Base-by-base conservation (phyloP, 1,140 invertebrate genomes). In the Hormaphis cornu region DNA sequence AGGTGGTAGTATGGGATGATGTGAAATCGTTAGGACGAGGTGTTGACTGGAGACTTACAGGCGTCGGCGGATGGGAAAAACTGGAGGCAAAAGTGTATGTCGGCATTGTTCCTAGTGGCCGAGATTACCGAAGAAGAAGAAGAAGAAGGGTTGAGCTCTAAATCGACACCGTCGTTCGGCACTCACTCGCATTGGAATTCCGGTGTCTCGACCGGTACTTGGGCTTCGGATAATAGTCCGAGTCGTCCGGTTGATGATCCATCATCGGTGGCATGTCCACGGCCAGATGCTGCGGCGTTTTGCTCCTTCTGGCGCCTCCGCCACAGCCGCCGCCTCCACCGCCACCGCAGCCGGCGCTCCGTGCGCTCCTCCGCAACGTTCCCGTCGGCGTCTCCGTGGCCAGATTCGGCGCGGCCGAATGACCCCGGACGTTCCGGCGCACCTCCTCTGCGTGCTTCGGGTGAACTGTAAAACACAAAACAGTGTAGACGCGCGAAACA, bases 311-410 rank as follows among this genome's bases (percentile, higher is more conserved):
- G 54, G 18, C 30, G 30, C 70, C 66, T n/a, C n/a, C n/a, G n/a
- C n/a, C n/a, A n/a, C n/a, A n/a, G n/a, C n/a, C n/a, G n/a, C n/a
- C n/a, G n/a, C n/a, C n/a, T n/a, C n/a, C n/a, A n/a, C n/a, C n/a
- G n/a, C n/a, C n/a, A n/a, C n/a, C n/a, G n/a, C n/a, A n/a, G n/a
- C n/a, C n/a, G n/a, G n/a, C n/a, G n/a, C n/a, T n/a, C n/a, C n/a
- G n/a, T n/a, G n/a, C n/a, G 20, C 6, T 50, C 10, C 18, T 83
- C 14, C 69, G 40, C 35, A 56, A 28, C 18, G 50, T 54, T 2
- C 35, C 52, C 2, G 52, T n/a, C 3, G 69, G 50, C 7, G 50
- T 58, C 22, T 70, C 69, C 26, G 35, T 56, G 2, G 69, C 69
- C 12, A 70, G 18, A 30, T 70, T 56, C 4, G 69, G 69, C 4